Percentiles rank a stretch among this genome's conserved stretches.
phyloP scores from a whole-genome alignment of 2,797 vertebrate genomes.

The Falco cherrug region DNA sequence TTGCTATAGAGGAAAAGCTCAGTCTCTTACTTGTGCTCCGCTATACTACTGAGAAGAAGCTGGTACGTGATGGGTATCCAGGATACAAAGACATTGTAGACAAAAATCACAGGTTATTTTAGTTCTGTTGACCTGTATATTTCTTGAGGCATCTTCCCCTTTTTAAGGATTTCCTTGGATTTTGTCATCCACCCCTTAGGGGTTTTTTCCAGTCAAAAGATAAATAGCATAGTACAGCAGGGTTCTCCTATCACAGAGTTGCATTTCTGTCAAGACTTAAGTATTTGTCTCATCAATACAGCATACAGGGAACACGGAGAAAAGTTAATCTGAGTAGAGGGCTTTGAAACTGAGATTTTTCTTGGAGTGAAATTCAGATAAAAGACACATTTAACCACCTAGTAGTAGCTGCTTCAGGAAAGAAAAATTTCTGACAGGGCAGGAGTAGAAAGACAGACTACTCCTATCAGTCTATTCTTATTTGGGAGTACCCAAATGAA shows the following conservation, averaged over 20 bases:
- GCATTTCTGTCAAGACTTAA: neutral
- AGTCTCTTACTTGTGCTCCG: neutral
- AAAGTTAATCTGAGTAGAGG: neutral
- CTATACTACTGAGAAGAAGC: rapidly evolving
- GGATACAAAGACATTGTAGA: neutral
- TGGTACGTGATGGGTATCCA: neutral
- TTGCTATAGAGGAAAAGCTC: neutral
- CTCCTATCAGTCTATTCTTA: neutral
- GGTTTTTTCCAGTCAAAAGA: neutral
- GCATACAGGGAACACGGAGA: neutral
- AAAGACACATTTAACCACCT: neutral
- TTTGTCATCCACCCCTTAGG: neutral
- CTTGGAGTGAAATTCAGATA: neutral
- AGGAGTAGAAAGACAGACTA: neutral
- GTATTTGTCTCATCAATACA: neutral
- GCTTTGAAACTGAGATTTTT: neutral
- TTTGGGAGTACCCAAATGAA: neutral
- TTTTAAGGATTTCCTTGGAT: neutral
- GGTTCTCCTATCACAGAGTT: neutral
- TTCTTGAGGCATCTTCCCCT: neutral
- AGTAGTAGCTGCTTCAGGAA: neutral
- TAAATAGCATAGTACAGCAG: neutral
- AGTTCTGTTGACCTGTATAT: neutral
- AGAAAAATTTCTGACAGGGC: neutral
- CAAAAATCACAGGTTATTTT: neutral